Evolutionary conservation across 2,888 invertebrate genomes (phyloP).

Genomic region (Athrips mouffetella): DNA sequence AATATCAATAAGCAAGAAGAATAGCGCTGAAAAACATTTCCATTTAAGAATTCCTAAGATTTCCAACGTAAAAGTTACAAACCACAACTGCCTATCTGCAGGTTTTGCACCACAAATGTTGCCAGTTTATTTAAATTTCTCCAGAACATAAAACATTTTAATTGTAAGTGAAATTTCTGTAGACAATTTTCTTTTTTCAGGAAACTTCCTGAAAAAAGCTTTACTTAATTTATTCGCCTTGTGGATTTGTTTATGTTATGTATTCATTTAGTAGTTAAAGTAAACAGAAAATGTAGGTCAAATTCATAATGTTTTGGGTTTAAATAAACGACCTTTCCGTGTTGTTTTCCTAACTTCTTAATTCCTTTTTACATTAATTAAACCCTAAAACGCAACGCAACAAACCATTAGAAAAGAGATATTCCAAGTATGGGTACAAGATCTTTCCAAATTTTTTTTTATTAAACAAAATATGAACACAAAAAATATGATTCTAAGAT

Average conservation of each 20-base stretch:
- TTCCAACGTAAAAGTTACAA: conserved; percentile 31
- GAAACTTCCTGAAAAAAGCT: too few species aligned
- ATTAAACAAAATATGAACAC: too few species aligned
- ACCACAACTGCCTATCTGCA: conserved; percentile 20
- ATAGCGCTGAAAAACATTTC: conserved; percentile 64
- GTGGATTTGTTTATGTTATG: not conserved
- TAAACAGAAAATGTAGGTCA: conserved; percentile 1
- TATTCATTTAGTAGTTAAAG: conserved; percentile 1
- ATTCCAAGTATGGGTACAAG: too few species aligned
- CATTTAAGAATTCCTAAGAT: conserved; percentile 35
- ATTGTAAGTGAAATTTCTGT: too few species aligned
- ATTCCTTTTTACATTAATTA: conserved; percentile 27
- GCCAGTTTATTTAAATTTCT: not conserved
- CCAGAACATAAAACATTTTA: too few species aligned
- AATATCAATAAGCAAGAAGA: conserved; percentile 19
- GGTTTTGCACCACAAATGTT: conserved; percentile 8
- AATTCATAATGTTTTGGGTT: not conserved
- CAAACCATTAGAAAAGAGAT: too few species aligned
- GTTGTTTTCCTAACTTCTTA: not conserved
- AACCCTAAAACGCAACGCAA: too few species aligned
- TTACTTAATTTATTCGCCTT: too few species aligned
- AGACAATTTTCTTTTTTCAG: too few species aligned
- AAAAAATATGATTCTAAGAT: not conserved
- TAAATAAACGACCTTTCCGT: not conserved
- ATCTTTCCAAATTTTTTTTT: too few species aligned